Evolutionary conservation across 2,888 invertebrate species (phyloP).

Genomic region (Agonopterix heracliana): DNA sequence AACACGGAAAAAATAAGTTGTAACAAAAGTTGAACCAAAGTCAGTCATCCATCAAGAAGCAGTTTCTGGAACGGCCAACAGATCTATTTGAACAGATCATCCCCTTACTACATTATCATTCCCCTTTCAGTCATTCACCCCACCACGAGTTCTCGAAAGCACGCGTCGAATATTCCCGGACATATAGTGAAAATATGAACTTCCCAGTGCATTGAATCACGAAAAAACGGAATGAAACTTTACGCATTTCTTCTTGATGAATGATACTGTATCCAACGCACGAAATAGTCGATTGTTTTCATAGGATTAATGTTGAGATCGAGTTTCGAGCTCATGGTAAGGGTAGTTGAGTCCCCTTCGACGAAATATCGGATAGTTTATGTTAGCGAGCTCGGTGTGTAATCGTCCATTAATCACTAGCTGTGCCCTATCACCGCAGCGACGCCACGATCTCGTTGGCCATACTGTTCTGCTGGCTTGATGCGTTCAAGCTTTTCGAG

Average conservation of each 20-base stretch:
- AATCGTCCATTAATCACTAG: constrained; percentile 62
- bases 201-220: too few species aligned
- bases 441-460: constrained; percentile 71
- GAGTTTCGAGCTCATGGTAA: constrained; percentile 13
- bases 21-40: constrained; percentile 48
- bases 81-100: constrained; percentile 70
- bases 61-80: constrained; percentile 60
- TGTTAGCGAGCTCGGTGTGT: constrained; percentile 46
- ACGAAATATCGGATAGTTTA: constrained; percentile 60
- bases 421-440: constrained; percentile 71
- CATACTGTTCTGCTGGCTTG: constrained; percentile 71
- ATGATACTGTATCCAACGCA: too few species aligned
- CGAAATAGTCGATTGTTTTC: too few species aligned
- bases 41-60: constrained; percentile 63
- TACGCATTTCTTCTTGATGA: too few species aligned
- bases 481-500: constrained; percentile 68
- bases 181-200: too few species aligned
- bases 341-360: constrained; percentile 25
- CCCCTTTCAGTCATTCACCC: constrained; percentile 43
- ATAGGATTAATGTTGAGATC: constrained; percentile 7
- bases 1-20: constrained; percentile 32
- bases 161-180: too few species aligned
- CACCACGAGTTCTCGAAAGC: constrained; percentile 35
- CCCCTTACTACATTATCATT: constrained; percentile 60
- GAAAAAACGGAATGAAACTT: too few species aligned